Conservation (phyloP, 2,113 vertebrate genomes). For the Caranx melampygus region DNA sequence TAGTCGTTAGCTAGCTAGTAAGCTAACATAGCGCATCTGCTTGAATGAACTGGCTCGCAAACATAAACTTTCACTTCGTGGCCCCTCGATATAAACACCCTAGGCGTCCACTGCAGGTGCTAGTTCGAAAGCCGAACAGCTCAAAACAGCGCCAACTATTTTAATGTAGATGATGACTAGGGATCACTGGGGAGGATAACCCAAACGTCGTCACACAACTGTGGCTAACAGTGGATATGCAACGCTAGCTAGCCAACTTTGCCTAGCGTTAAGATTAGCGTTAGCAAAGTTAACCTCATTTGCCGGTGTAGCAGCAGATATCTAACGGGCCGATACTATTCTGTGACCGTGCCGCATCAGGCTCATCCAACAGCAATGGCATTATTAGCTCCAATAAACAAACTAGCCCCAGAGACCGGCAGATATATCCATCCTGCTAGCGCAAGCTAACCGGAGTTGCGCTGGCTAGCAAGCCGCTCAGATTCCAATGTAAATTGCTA, state of each 20-base stretch:
- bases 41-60: conserved; percentile 65
- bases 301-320: conserved; percentile 6
- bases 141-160: background rate
- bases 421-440: conserved; percentile 45
- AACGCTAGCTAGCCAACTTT: conserved; percentile 69
- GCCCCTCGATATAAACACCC: background rate
- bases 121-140: background rate
- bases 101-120: background rate
- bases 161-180: background rate
- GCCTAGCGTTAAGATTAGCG: conserved; percentile 41
- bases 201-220: conserved; percentile 73
- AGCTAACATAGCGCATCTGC: conserved; percentile 47
- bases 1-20: conserved; percentile 37
- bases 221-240: conserved; percentile 56
- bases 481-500: conserved; percentile 60
- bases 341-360: background rate
- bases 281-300: conserved; percentile 46
- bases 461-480: conserved; percentile 43
- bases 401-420: background rate
- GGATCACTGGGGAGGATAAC: background rate
- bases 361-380: background rate
- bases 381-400: background rate
- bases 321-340: background rate
- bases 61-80: conserved; percentile 30
- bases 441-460: conserved; percentile 61